Percentiles rank a stretch among this genome's conserved stretches.
These are phyloP conservation scores for Poliocrania exsul DNA, from an alignment of 2,797 vertebrate species.

Conservation along the genomic window DNA sequence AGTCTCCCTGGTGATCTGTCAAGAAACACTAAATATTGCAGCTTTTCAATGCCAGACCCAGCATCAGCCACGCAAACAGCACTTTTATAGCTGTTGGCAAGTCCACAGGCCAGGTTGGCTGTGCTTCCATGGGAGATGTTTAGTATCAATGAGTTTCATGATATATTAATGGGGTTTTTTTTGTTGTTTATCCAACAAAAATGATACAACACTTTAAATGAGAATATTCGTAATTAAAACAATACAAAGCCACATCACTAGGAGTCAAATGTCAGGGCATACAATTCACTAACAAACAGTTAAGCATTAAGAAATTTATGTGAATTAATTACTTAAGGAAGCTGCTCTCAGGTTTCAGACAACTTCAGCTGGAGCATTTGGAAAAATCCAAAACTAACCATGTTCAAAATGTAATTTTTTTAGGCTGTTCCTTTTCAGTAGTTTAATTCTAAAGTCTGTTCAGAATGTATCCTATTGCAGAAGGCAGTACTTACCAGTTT, in stretches of 20 bases:
- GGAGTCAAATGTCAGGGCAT: not conserved
- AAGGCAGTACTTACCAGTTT: not conserved
- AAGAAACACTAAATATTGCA: slow-evolving; percentile 18
- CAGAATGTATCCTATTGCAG: slow-evolving; percentile 1
- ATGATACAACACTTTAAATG: not conserved
- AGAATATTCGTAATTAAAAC: slow-evolving; percentile 11
- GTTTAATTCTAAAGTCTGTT: not conserved
- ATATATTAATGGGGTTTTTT: not conserved
- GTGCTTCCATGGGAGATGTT: not conserved
- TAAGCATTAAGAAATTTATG: not conserved
- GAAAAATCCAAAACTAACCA: not conserved
- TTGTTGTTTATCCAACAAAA: slow-evolving; percentile 10
- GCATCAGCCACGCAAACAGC: not conserved
- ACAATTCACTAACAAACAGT: not conserved
- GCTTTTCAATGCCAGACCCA: slow-evolving; percentile 6
- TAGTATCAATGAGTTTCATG: not conserved
- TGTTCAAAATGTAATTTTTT: not conserved
- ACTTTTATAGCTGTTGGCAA: slow-evolving; percentile 35
- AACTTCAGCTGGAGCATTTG: not conserved
- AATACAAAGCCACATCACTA: slow-evolving; percentile 10
- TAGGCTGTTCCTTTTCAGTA: not conserved
- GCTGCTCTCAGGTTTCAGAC: not conserved
- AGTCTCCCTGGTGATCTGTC: slow-evolving; percentile 1
- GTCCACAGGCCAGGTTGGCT: not conserved
- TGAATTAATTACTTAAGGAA: not conserved